Evolutionary conservation across 2,888 invertebrate genomes (phyloP).

Genomic region (Sialis fuliginosa): DNA sequence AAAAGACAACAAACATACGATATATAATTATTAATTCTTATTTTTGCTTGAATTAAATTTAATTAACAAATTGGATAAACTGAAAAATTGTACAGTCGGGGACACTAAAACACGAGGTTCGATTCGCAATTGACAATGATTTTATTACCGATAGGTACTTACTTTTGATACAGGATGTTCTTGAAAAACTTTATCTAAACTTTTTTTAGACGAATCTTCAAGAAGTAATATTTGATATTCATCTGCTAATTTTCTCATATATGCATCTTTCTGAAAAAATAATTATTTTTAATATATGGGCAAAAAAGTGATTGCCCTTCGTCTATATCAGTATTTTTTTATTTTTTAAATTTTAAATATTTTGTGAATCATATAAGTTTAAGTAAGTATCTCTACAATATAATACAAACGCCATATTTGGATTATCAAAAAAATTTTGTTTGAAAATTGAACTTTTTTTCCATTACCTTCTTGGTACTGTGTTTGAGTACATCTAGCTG

Average conservation of each 20-base stretch:
- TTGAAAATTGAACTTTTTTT: background rate
- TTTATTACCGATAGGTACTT: constrained; percentile 2
- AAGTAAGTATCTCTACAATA: too few species aligned
- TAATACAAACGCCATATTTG: too few species aligned
- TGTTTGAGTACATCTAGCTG: constrained; percentile 55
- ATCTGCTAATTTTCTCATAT: constrained; percentile 35
- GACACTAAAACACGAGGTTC: too few species aligned
- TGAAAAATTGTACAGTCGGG: background rate
- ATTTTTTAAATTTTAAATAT: too few species aligned
- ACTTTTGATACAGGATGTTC: constrained; percentile 49
- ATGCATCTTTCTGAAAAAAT: constrained; percentile 29
- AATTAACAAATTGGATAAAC: background rate
- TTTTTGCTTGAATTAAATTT: too few species aligned
- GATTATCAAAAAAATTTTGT: background rate
- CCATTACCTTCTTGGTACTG: constrained; percentile 37
- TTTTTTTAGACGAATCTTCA: constrained; percentile 33
- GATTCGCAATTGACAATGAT: background rate
- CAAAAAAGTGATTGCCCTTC: constrained; percentile 1
- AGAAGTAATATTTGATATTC: constrained; percentile 41
- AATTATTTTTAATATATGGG: background rate
- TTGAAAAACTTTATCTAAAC: constrained; percentile 18
- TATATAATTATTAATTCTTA: too few species aligned
- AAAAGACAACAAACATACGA: constrained; percentile 1
- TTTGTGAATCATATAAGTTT: too few species aligned
- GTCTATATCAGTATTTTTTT: background rate